Percentiles rank a stretch among this genome's conserved stretches.
Conservation (phyloP, 2,888 invertebrate genomes). For the Rhamphomyia laevipes region DNA sequence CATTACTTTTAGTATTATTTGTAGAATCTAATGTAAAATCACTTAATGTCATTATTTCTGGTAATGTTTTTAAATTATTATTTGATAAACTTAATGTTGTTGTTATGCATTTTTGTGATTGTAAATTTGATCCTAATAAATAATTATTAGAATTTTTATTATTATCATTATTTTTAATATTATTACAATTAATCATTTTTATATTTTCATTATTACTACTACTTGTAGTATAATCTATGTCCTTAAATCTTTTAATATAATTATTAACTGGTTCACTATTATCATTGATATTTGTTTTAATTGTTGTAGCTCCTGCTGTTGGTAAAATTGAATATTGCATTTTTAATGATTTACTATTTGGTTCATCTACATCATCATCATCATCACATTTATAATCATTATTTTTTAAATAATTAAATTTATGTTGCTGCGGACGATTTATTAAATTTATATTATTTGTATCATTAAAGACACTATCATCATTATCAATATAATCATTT, state of each 20-base stretch:
- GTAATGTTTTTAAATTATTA: conserved; percentile 58
- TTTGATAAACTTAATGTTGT: conserved; percentile 51
- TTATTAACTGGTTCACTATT: neutral
- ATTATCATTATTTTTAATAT: conserved; percentile 9
- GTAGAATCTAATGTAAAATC: conserved; percentile 40
- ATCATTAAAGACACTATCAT: no score
- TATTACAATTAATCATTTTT: conserved; percentile 16
- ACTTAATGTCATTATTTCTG: conserved; percentile 57
- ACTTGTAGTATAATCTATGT: neutral
- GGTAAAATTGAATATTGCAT: neutral
- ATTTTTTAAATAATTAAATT: no score
- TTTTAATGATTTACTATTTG: neutral
- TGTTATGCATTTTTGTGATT: conserved; percentile 49
- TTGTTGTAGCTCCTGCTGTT: neutral
- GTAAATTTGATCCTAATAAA: conserved; percentile 43
- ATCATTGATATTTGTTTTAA: neutral
- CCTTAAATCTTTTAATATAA: neutral
- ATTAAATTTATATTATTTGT: no score
- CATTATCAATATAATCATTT: no score
- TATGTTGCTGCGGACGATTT: no score
- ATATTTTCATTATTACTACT: no score
- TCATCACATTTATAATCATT: conserved; percentile 9
- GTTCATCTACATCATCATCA: conserved; percentile 1
- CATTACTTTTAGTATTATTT: conserved; percentile 1
- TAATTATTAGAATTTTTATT: conserved; percentile 10